phyloP scores from a whole-genome alignment of 2,888 invertebrate genomes.

The Phalera bucephala region DNA sequence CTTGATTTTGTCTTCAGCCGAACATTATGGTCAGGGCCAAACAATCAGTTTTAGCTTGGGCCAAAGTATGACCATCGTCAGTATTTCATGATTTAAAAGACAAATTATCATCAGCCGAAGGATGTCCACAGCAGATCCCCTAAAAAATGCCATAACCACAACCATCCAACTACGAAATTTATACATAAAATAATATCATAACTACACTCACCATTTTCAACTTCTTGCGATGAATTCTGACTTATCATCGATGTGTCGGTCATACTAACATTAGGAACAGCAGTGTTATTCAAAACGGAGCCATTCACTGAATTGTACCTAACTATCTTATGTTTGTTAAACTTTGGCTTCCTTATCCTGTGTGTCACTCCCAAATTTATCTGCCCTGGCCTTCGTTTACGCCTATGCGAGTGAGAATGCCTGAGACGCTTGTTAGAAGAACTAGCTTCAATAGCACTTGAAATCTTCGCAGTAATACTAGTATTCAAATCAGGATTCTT shows the following conservation, averaged over 20 bases:
- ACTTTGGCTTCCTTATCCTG: conserved; percentile 84
- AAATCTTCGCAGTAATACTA: conserved; percentile 53
- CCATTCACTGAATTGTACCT: conserved; percentile 28
- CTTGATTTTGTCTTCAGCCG: no score
- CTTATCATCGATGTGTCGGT: conserved; percentile 49
- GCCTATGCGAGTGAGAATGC: conserved; percentile 48
- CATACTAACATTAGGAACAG: conserved; percentile 32
- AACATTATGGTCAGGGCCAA: no score
- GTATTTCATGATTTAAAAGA: no score
- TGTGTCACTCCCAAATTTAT: conserved; percentile 87
- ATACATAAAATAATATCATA: background rate
- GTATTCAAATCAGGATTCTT: conserved; percentile 64
- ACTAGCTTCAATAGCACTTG: conserved; percentile 57
- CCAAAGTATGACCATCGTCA: no score
- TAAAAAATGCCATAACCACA: no score
- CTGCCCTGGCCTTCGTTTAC: conserved; percentile 75
- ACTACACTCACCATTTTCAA: conserved; percentile 55
- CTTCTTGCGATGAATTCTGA: conserved; percentile 62
- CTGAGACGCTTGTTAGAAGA: conserved; percentile 46
- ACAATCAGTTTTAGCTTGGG: no score
- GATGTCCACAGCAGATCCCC: no score
- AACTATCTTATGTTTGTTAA: conserved; percentile 52
- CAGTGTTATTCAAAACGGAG: conserved; percentile 34
- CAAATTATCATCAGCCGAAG: no score
- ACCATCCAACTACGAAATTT: no score